Evolutionary conservation across 92 coral and sea anemone species (phyloP).

Genomic region (Blastomussa wellsi): DNA sequence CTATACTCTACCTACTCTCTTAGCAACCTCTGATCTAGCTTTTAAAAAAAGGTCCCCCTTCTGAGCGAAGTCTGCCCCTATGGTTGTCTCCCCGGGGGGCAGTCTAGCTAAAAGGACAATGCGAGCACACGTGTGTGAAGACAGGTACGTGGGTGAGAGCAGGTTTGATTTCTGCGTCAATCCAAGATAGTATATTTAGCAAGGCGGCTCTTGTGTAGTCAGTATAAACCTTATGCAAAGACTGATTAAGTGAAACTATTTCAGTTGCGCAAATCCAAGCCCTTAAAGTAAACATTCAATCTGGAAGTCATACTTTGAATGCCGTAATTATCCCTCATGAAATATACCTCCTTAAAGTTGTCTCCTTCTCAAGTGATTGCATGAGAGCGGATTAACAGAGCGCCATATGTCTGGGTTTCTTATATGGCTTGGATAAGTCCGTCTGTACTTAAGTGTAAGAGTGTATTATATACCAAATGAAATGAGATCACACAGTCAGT

Average conservation of each 20-base stretch:
- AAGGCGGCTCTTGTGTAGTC: constrained; percentile 15
- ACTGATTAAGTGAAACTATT: constrained; percentile 27
- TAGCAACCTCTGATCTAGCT: too few species aligned
- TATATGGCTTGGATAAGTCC: neutral
- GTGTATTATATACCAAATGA: neutral
- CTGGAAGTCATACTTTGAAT: constrained; percentile 24
- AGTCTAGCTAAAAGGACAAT: neutral
- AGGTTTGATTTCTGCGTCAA: neutral
- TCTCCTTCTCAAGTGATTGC: constrained; percentile 15
- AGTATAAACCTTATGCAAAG: constrained; percentile 16
- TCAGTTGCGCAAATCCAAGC: constrained; percentile 18
- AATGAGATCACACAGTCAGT: neutral
- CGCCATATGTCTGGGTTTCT: constrained; percentile 34
- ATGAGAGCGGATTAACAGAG: constrained; percentile 27
- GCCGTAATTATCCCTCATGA: constrained; percentile 1
- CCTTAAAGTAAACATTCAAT: constrained; percentile 30
- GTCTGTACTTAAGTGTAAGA: neutral
- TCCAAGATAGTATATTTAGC: neutral
- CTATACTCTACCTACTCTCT: too few species aligned
- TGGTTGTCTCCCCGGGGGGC: neutral
- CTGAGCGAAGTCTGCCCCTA: too few species aligned
- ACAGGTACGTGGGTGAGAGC: constrained; percentile 14
- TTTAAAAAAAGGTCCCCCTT: too few species aligned
- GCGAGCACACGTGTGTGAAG: neutral
- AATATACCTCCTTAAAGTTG: constrained; percentile 19